Conservation (phyloP, 2,888 invertebrate species). For the Chloromyia formosa region DNA sequence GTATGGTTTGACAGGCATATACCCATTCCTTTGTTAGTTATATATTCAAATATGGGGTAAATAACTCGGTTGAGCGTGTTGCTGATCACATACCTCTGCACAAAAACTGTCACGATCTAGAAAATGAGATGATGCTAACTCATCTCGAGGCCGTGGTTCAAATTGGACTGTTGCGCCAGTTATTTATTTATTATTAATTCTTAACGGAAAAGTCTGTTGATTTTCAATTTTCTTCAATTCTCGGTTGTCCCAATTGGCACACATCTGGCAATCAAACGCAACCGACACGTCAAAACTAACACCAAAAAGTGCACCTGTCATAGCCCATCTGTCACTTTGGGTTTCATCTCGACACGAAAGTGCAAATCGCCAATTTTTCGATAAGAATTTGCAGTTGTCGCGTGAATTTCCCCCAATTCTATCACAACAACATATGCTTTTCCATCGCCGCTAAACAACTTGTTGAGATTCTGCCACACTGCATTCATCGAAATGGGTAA, state of each 20-base stretch:
- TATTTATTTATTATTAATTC: too few species aligned
- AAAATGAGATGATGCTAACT: too few species aligned
- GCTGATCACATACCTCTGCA: too few species aligned
- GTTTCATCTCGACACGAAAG: slow-evolving; percentile 19
- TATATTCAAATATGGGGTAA: too few species aligned
- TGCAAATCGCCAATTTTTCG: not conserved
- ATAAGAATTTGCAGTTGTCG: not conserved
- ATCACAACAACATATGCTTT: slow-evolving; percentile 15
- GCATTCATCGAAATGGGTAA: slow-evolving; percentile 36
- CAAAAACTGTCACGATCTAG: too few species aligned
- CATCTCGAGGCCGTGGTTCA: too few species aligned
- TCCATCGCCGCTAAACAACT: not conserved
- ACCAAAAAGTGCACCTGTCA: slow-evolving; percentile 27
- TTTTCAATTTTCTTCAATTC: too few species aligned
- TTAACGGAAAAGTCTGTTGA: too few species aligned
- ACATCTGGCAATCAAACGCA: not conserved
- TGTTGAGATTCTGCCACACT: not conserved
- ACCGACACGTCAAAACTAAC: slow-evolving; percentile 36
- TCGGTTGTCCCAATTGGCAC: not conserved
- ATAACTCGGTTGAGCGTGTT: too few species aligned
- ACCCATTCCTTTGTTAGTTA: too few species aligned
- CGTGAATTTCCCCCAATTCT: not conserved
- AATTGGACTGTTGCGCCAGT: too few species aligned
- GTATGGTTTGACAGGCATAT: too few species aligned
- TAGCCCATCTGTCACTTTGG: slow-evolving; percentile 22